Percentiles rank a stretch among this genome's conserved stretches.
phyloP scores from a whole-genome alignment of 2,888 invertebrate species.

The Keiferia lycopersicella region DNA sequence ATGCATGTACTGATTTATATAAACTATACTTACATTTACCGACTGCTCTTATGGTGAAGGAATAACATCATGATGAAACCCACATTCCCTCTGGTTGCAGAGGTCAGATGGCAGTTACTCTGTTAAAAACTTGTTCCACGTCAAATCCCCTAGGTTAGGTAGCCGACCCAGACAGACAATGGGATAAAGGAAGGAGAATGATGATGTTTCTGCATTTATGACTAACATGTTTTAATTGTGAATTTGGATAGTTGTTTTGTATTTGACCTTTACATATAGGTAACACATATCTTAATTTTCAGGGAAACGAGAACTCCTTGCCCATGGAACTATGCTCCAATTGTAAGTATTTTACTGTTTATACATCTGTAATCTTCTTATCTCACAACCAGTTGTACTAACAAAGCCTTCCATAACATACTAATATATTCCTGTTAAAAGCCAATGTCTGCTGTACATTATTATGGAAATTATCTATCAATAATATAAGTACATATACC shows the following conservation, averaged over 20 bases:
- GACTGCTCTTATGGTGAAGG: no score
- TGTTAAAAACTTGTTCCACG: no score
- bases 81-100: no score
- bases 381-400: slow-evolving; percentile 5
- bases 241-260: not conserved
- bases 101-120: no score
- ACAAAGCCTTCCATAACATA: slow-evolving; percentile 17
- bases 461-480: slow-evolving; percentile 16
- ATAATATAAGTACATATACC: slow-evolving; percentile 18
- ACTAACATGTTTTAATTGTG: not conserved
- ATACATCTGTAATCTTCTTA: not conserved
- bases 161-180: no score
- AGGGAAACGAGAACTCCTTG: slow-evolving; percentile 98
- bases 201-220: no score
- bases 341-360: slow-evolving; percentile 85
- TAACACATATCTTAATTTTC: slow-evolving; percentile 53
- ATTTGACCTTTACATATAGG: not conserved
- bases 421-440: slow-evolving; percentile 11
- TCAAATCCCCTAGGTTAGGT: no score
- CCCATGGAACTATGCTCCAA: slow-evolving; percentile 99
- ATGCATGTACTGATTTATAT: not conserved
- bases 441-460: slow-evolving; percentile 19
- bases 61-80: no score
- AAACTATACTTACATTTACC: no score
- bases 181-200: no score